Base-by-base conservation (phyloP, 2,797 vertebrate species). In the Tolypeutes matacus region DNA sequence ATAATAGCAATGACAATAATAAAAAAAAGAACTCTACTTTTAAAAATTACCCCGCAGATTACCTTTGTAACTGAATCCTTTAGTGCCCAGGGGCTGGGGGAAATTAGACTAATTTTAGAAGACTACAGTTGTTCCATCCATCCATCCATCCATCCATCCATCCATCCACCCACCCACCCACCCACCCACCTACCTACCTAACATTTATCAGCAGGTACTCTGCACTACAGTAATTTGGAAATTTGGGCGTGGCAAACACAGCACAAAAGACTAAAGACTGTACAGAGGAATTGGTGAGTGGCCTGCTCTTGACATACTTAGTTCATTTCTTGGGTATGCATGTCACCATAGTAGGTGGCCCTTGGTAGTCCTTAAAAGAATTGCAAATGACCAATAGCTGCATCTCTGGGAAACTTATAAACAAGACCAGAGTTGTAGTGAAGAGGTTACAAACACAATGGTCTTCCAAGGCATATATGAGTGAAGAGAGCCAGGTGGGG, bases 71-170 rank as follows among this genome's bases (percentile, higher is more conserved):
- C 20, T 93, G 20, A 81, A 53, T 94, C 53, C n/a, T 89, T 93
- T 75, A 36, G 42, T 85, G 62, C 56, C 56, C 17, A 72, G 29
- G 86, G 39, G 29, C 56, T 95, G 29, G 56, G 75, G 93, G 84
- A 95, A 91, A 88, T 82, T 56, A 93, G 46, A 88, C 56, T 70
- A n/a, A 46, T 62, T 83, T 93, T 88, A 34, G 60, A 92, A 75
- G 51, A 42, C 95, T 85, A 49, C 46, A 85, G 92, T 86, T 86
- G 56, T 90, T 75, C 39, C 46, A 7, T 27, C 39, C 39, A 42
- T 73, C 11, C 34, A 73, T 56, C n/a, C 21, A 27, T 83, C 31
- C 23, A 15, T 89, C 51, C 64, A 10, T 36, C 53, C 6, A 3
- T 29, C 53, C n/a, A 14, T 64, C 86, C 23, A 75, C 49, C 31